Percentiles rank a stretch among this genome's conserved stretches.
phyloP scores from a whole-genome alignment of 2,113 vertebrate genomes.

The Ceuthmochares aereus region DNA sequence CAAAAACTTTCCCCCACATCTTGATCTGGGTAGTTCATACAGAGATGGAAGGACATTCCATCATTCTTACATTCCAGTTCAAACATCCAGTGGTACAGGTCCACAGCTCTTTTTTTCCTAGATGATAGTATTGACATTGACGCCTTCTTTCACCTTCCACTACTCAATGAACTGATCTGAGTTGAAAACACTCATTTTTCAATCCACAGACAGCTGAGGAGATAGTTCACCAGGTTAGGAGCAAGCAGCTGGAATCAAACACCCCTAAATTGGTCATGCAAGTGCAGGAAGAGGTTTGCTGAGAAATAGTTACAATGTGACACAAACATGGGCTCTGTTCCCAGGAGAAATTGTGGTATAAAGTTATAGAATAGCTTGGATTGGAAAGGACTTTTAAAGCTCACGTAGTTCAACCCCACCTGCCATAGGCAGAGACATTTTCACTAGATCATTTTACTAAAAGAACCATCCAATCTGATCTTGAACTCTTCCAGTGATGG shows the following conservation, averaged over 20 bases:
- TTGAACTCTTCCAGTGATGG: background rate
- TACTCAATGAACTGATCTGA: background rate
- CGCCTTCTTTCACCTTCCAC: background rate
- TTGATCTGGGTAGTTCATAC: background rate
- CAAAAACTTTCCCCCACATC: background rate
- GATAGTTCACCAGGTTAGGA: background rate
- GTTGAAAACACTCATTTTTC: background rate
- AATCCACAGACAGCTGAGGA: background rate
- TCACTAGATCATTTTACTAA: background rate
- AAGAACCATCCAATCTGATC: background rate
- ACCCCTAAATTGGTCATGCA: accelerated
- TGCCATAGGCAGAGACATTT: background rate
- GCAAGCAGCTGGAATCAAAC: background rate
- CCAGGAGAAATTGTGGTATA: background rate
- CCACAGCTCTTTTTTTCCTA: background rate
- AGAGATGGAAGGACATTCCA: background rate
- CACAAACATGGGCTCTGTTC: background rate
- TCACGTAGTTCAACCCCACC: background rate
- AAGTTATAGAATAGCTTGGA: background rate
- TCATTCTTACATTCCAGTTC: background rate
- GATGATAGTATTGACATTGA: background rate
- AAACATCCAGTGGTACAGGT: background rate
- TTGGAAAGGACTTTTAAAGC: background rate
- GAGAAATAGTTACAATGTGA: accelerated
- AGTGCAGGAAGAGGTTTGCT: background rate